Percentiles rank a stretch among this genome's conserved stretches.
Conservation (phyloP, 2,113 vertebrate genomes). For the Shinisaurus crocodilurus region DNA sequence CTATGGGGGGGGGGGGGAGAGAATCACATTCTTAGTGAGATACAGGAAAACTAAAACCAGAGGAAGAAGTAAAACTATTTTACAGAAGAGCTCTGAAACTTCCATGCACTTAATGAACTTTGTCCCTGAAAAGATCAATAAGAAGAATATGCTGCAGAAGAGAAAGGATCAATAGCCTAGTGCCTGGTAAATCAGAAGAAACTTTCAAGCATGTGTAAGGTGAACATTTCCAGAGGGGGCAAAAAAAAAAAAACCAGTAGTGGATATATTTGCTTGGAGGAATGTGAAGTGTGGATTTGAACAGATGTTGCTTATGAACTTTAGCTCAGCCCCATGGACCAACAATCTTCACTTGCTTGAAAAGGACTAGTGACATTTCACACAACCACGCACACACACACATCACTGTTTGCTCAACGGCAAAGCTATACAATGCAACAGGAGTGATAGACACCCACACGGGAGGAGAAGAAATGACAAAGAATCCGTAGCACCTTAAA, state of each 20-base stretch:
- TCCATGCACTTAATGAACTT: constrained; percentile 38
- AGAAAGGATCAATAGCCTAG: constrained; percentile 4
- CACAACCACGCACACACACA: background rate
- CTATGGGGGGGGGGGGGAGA: too few relatives aligned
- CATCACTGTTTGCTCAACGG: background rate
- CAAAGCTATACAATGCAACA: background rate
- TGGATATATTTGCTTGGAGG: background rate
- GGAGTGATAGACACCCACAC: background rate
- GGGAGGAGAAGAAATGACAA: background rate
- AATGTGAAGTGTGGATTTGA: constrained; percentile 17
- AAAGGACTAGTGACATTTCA: constrained; percentile 1
- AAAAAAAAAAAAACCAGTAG: background rate
- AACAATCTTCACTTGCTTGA: background rate
- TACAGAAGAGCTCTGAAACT: background rate
- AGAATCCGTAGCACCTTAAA: background rate
- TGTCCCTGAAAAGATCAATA: background rate
- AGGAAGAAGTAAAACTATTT: background rate
- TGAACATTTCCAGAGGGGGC: background rate
- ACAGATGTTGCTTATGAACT: background rate
- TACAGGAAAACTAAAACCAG: background rate
- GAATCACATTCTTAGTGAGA: background rate
- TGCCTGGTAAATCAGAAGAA: constrained; percentile 16
- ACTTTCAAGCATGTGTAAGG: background rate
- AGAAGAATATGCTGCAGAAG: background rate
- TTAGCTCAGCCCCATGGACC: background rate